A percentile compares a stretch with the other conserved stretches of the same genome.
These are phyloP conservation scores for Malurus cyaneus DNA, from an alignment of 2,113 vertebrate genomes.

Conservation along the genomic window DNA sequence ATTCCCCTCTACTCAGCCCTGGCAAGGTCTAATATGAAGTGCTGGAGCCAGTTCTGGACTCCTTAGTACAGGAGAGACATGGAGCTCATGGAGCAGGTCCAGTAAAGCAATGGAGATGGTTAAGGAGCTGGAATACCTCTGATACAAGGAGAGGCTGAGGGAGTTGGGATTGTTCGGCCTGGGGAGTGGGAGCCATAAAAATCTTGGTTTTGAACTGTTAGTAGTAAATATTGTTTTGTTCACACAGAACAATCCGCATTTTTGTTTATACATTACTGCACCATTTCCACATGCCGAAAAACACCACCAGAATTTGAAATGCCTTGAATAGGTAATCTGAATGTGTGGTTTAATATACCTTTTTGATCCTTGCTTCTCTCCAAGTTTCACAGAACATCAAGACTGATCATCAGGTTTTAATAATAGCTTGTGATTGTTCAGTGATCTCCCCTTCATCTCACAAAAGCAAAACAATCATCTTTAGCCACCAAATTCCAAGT, in stretches of 20 bases:
- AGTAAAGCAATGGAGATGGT: not conserved
- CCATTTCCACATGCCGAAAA: not conserved
- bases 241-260: not conserved
- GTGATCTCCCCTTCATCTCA: not conserved
- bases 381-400: not conserved
- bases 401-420: not conserved
- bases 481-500: not conserved
- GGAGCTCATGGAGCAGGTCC: not conserved
- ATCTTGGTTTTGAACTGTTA: not conserved
- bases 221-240: not conserved
- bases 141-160: not conserved
- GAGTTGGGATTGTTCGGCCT: not conserved
- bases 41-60: not conserved
- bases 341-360: not conserved
- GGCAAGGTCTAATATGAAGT: not conserved
- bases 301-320: not conserved
- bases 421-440: not conserved
- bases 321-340: not conserved
- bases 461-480: not conserved
- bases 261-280: not conserved
- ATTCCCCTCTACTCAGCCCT: not conserved
- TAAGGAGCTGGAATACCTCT: not conserved
- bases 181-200: not conserved
- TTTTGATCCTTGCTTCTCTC: not conserved
- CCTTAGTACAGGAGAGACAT: not conserved